Evolutionary conservation across 2,113 vertebrate genomes (phyloP).

Genomic region (Hiodon tergisus): DNA sequence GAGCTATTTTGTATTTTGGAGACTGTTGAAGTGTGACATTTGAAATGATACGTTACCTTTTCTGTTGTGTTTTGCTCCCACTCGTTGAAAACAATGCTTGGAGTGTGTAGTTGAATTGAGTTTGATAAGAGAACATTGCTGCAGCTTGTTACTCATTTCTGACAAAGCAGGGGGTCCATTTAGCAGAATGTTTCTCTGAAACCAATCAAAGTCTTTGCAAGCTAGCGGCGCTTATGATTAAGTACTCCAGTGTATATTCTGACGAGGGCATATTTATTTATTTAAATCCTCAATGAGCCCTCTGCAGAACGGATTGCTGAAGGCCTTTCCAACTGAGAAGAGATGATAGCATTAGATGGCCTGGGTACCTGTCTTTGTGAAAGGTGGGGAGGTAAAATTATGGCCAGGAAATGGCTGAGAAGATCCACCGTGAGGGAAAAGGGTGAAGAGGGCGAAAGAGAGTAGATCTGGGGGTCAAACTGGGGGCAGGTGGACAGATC

Average conservation of each 20-base stretch:
- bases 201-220: neutral
- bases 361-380: neutral
- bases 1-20: neutral
- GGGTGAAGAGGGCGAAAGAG: neutral
- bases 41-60: constrained; percentile 1
- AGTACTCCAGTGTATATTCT: neutral
- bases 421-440: neutral
- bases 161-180: constrained; percentile 2
- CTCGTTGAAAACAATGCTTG: neutral
- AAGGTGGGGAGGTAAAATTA: neutral
- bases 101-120: neutral
- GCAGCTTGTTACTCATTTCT: neutral
- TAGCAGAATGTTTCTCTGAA: constrained; percentile 14
- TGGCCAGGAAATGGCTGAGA: neutral
- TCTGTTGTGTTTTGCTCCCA: neutral
- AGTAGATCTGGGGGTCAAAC: too few relatives aligned
- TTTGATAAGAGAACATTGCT: neutral
- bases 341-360: neutral
- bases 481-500: too few relatives aligned
- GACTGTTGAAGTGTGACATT: constrained; percentile 7
- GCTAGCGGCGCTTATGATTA: neutral
- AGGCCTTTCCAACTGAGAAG: neutral
- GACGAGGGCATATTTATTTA: constrained; percentile 4
- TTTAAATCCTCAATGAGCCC: neutral
- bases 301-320: neutral